phyloP scores from a whole-genome alignment of 2,113 vertebrate species.

The Ochotona princeps region DNA sequence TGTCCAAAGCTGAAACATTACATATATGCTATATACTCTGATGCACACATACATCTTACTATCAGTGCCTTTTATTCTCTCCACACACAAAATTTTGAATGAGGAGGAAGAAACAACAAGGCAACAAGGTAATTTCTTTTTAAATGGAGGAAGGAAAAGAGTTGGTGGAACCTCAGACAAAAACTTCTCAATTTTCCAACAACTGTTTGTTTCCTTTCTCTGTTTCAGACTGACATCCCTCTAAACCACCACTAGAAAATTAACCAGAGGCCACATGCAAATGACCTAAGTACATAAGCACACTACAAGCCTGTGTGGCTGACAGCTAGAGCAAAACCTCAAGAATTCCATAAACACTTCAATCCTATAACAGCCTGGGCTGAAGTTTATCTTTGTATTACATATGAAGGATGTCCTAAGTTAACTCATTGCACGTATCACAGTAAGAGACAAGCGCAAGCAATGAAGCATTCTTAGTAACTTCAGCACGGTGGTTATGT shows the following conservation, averaged over 20 bases:
- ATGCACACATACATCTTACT: not conserved
- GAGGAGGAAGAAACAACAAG: not conserved
- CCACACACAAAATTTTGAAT: conserved; percentile 38
- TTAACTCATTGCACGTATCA: conserved; percentile 3
- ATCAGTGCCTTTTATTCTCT: conserved; percentile 43
- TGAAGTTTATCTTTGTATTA: conserved; percentile 42
- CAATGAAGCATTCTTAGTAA: conserved; percentile 39
- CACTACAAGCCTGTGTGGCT: not conserved
- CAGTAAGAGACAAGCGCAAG: not conserved
- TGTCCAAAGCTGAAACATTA: conserved; percentile 22
- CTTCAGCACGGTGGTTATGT: not conserved
- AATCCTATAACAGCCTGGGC: not conserved
- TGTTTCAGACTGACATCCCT: not conserved
- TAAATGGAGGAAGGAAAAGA: not conserved
- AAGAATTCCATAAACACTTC: not conserved
- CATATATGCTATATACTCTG: not conserved
- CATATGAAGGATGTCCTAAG: conserved; percentile 1
- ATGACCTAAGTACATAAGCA: conserved; percentile 23
- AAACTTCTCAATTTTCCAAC: conserved; percentile 1
- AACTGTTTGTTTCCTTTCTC: not conserved
- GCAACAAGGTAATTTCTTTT: not conserved
- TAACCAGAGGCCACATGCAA: not conserved
- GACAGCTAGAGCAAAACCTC: conserved; percentile 21
- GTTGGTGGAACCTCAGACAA: not conserved
- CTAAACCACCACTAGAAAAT: conserved; percentile 44